phyloP scores from a whole-genome alignment of 1,140 invertebrate genomes.

The Chymomyza costata region DNA sequence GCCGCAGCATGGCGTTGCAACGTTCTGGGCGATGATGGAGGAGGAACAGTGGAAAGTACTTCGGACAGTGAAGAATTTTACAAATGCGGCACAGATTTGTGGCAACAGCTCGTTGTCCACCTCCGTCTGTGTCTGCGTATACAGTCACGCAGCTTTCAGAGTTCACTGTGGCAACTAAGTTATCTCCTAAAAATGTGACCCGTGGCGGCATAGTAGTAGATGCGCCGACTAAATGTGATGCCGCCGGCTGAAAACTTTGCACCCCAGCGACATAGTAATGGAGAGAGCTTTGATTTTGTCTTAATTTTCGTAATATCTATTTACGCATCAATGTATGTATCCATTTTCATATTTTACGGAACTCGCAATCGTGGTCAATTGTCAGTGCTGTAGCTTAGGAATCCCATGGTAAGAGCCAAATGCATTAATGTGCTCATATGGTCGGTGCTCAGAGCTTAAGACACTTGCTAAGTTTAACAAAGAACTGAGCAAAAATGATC shows the following conservation, averaged over 20 bases:
- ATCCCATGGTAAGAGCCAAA: neutral
- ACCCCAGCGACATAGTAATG: slow-evolving; percentile 16
- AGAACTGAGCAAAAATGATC: slow-evolving; percentile 13
- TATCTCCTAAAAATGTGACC: no score
- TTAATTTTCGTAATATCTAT: slow-evolving; percentile 5
- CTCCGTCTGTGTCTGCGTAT: slow-evolving; percentile 48
- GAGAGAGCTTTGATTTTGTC: slow-evolving; percentile 14
- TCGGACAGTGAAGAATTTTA: slow-evolving; percentile 41
- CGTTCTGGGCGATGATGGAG: slow-evolving; percentile 1
- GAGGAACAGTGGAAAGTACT: slow-evolving; percentile 47
- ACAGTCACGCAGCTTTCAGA: neutral
- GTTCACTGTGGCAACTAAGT: no score
- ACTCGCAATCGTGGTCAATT: slow-evolving; percentile 35
- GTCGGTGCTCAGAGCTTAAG: slow-evolving; percentile 18
- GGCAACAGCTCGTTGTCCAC: slow-evolving; percentile 58
- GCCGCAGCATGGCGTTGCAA: slow-evolving; percentile 24
- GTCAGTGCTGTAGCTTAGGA: slow-evolving; percentile 10
- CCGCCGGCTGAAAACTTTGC: no score
- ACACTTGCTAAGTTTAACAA: slow-evolving; percentile 10
- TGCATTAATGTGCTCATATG: slow-evolving; percentile 8
- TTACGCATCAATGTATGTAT: neutral
- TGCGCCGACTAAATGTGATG: no score
- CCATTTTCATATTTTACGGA: neutral
- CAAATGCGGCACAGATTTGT: slow-evolving; percentile 42
- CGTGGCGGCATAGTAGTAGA: no score